Evolutionary conservation across 2,888 invertebrate species (phyloP), one percentile per base, ranked within the genome.

Genomic region (Idaea straminata): DNA sequence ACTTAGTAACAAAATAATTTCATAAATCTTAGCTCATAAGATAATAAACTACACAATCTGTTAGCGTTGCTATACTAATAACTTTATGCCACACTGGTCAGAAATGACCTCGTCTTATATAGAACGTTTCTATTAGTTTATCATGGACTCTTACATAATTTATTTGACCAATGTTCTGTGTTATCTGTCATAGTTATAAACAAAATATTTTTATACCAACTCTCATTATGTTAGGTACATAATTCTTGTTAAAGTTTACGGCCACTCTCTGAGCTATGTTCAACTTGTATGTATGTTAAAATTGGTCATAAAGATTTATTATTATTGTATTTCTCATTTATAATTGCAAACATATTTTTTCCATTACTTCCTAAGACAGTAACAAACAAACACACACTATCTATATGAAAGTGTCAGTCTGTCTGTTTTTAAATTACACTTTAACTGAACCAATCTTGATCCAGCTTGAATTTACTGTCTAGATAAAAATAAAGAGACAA

Each of bases 21-120:
- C 68, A 7, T 57, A 59, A 47, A 5, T 13, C 6, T 16, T 60
- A 63, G 36, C 58, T 61, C 61, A 0, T 47, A 47, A 13, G 36
- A 59, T 47, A 47, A 7, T 35, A 59, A 47, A 47, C 47, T 47
- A 36, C 10, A 47, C 47, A 47, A 10, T 6, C 47, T 10, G 47
- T 47, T 47, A 47, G 47, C 47, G 10, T 7, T 47, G 58, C 36
- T 35, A 6, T 66, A 60, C 64, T 58, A 5, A 62, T 67, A 66
- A 64, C 70, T 69, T 69, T 47, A 47, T 13, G 7, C 47, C 47
- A 47, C 47, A 47, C 47, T 47, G 47, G 47, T 47, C 47, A 47
- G 47, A 47, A 25, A 25, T 73, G 72, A 57, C 61, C 74, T 65
- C 62, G 16, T n/a, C 62, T 57, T 34, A 61, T 35, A 59, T 62